Evolutionary conservation across 2,797 vertebrate species (phyloP), one percentile per base, ranked within the genome.

Genomic region (Anas bernieri): DNA sequence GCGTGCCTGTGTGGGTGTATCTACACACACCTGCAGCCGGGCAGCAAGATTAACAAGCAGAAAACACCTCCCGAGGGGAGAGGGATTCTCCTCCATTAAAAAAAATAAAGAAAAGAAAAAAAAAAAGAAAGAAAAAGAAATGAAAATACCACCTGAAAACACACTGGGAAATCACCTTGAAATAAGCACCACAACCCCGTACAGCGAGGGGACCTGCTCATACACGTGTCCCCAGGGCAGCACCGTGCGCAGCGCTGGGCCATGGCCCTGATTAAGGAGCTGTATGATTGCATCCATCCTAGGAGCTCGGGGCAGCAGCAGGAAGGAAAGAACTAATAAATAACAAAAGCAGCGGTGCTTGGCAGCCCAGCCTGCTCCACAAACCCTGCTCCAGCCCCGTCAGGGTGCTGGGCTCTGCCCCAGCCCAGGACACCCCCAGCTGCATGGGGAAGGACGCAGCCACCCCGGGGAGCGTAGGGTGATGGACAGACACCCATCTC

Each of bases 21-120:
- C 33, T 13, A 3, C 69, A 76, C 66, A 31, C 93, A 96, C 75
- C 87, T 75, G 41, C 92, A 96, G 83, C 85, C 93, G 91, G 87
- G 83, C 94, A 95, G 91, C 92, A 90, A 94, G 89, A 93, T 95
- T 95, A 95, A 93, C 94, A 88, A 88, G 89, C 89, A 94, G 83
- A 85, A 84, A 95, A 93, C 87, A 83, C 9, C 4, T 78, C 93
- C 86, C 68, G 3, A n/a, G 88, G 90, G 75, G 83, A 73, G 86
- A 63, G 82, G 91, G 33, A 39, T 61, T 76, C 14, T 30, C 43
- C 26, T 20, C 20, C 79, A 78, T 82, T 92, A 88, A 91, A 93
- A 70, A 83, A 90, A 86, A 84, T 83, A 91, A 92, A 70, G 86
- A 80, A 90, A 83, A 80, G 86, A 31, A 64, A 22, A 89, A 93